Conservation (phyloP, 2,888 invertebrate species). For the Gymnosoma rotundatum region DNA sequence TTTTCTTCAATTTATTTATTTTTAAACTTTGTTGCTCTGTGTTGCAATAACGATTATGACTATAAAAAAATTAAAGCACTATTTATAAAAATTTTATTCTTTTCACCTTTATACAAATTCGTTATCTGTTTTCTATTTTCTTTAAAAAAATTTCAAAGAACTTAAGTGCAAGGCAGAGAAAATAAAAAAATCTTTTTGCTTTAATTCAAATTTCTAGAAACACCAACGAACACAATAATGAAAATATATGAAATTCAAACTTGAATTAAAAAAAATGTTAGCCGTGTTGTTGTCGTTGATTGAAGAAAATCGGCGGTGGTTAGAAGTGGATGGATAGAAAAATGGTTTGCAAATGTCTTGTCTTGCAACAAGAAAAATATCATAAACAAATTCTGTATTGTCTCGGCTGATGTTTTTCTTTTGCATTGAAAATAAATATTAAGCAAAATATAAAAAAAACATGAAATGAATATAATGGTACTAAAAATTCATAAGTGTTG, state of each 20-base stretch:
- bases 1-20: background rate
- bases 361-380: background rate
- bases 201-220: constrained; percentile 35
- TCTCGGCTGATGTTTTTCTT: constrained; percentile 2
- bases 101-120: constrained; percentile 26
- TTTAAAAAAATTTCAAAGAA: constrained; percentile 8
- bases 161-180: background rate
- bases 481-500: too few relatives aligned
- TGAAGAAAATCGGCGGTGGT: too few relatives aligned
- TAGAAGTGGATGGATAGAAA: background rate
- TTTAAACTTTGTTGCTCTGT: constrained; percentile 29
- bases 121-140: background rate
- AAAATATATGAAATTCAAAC: constrained; percentile 22
- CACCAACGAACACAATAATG: background rate
- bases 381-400: constrained; percentile 25
- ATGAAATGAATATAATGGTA: too few relatives aligned
- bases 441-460: too few relatives aligned
- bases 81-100: constrained; percentile 53
- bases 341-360: background rate
- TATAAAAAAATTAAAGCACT: constrained; percentile 46
- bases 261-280: background rate
- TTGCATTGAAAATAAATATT: too few relatives aligned
- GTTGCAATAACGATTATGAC: constrained; percentile 41
- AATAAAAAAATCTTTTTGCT: background rate
- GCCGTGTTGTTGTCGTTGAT: background rate